These are phyloP conservation scores for Mus spretus DNA, from an alignment of 2,797 vertebrate species.

Conservation along the genomic window DNA sequence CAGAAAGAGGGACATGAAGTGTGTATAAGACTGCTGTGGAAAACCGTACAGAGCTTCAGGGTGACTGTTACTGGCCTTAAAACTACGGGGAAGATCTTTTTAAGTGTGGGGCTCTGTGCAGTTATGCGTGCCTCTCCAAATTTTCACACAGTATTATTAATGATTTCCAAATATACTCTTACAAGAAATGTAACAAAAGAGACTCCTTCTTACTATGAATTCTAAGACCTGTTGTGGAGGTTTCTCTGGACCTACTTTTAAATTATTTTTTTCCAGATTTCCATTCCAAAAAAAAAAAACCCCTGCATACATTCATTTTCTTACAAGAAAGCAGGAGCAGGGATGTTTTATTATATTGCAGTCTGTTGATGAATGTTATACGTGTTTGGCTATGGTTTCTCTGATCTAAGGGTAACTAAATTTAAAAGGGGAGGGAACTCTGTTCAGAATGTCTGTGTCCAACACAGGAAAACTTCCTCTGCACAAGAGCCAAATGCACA, in stretches of 20 bases:
- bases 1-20: background rate
- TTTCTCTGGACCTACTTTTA: conserved; percentile 52
- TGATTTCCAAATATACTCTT: conserved; percentile 30
- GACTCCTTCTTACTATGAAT: conserved; percentile 13
- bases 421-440: background rate
- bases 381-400: conserved; percentile 1
- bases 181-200: conserved; percentile 59
- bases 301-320: conserved; percentile 54
- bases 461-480: conserved; percentile 65
- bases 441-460: conserved; percentile 28
- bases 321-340: conserved; percentile 2
- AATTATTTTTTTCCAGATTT: conserved; percentile 39
- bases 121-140: background rate
- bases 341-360: conserved; percentile 55
- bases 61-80: background rate
- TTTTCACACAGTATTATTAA: conserved; percentile 25
- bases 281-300: conserved; percentile 24
- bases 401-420: background rate
- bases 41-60: background rate
- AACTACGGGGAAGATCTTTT: rapidly evolving
- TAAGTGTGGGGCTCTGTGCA: background rate
- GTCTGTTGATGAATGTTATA: conserved; percentile 36
- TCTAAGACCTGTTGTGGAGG: conserved; percentile 17
- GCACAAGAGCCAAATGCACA: conserved; percentile 66
- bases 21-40: background rate